These are phyloP conservation scores for Meriones psammophilus DNA, from an alignment of 2,797 vertebrate species.

Conservation along the genomic window DNA sequence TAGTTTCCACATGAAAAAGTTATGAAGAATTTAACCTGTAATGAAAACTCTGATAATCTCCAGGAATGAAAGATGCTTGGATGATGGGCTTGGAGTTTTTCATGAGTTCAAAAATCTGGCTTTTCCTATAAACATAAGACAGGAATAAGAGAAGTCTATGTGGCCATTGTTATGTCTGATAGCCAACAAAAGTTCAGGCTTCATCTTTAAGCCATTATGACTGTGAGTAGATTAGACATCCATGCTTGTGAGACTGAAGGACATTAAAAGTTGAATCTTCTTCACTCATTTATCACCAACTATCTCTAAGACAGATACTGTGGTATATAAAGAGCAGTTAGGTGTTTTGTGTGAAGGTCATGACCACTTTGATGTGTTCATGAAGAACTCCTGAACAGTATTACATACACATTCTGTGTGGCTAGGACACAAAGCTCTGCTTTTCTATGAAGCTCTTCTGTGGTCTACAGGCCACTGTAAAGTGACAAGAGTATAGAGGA, in stretches of 20 bases:
- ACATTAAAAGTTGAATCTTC: neutral
- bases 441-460: neutral
- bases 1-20: slow-evolving; percentile 68
- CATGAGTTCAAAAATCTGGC: slow-evolving; percentile 78
- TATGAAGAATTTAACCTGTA: slow-evolving; percentile 78
- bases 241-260: slow-evolving; percentile 19
- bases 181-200: slow-evolving; percentile 66
- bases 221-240: neutral
- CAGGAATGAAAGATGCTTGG: slow-evolving; percentile 77
- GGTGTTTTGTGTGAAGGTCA: neutral
- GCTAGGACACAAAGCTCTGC: neutral
- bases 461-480: neutral
- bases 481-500: neutral
- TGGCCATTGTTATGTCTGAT: slow-evolving; percentile 77
- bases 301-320: neutral
- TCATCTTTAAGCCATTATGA: slow-evolving; percentile 75
- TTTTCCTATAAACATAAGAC: slow-evolving; percentile 60
- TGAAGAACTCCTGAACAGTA: neutral
- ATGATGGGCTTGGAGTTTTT: slow-evolving; percentile 70
- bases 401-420: neutral
- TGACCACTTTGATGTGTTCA: neutral
- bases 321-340: neutral
- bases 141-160: slow-evolving; percentile 62
- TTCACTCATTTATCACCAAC: neutral
- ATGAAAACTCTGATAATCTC: slow-evolving; percentile 82